Conservation (phyloP, 1,140 invertebrate genomes). For the Asobara japonica region DNA sequence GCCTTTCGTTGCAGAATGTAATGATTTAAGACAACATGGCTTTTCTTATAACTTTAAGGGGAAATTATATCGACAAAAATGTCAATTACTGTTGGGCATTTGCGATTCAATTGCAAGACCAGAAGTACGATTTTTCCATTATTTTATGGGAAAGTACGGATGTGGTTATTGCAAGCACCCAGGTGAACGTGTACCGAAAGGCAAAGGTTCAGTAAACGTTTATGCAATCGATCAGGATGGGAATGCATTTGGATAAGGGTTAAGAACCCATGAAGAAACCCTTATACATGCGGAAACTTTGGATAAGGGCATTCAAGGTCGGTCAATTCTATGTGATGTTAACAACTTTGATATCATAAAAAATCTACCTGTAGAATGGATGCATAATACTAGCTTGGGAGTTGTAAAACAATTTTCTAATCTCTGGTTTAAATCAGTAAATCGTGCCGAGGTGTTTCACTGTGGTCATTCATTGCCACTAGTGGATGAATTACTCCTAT, state of each 20-base stretch:
- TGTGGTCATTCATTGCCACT: background rate
- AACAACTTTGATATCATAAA: background rate
- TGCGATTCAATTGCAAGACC: constrained; percentile 18
- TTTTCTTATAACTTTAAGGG: background rate
- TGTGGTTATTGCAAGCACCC: constrained; percentile 8
- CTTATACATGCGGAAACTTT: background rate
- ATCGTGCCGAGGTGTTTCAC: constrained; percentile 33
- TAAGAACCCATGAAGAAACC: background rate
- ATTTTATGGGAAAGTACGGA: constrained; percentile 2
- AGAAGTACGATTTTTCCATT: background rate
- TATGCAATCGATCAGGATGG: background rate
- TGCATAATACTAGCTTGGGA: background rate
- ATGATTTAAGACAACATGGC: background rate
- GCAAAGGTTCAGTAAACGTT: background rate
- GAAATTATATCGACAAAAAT: constrained; percentile 7
- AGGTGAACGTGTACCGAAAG: background rate
- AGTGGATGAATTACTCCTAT: constrained; percentile 20
- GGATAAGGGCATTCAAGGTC: background rate
- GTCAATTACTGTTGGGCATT: constrained; percentile 2
- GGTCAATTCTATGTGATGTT: background rate
- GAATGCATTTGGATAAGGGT: no score
- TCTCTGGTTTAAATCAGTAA: constrained; percentile 40
- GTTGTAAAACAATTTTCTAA: constrained; percentile 18
- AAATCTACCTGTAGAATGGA: background rate
- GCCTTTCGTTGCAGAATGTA: constrained; percentile 20